phyloP scores from a whole-genome alignment of 53 echinoderm and acorn worm species.

The Pentamera pediparva region DNA sequence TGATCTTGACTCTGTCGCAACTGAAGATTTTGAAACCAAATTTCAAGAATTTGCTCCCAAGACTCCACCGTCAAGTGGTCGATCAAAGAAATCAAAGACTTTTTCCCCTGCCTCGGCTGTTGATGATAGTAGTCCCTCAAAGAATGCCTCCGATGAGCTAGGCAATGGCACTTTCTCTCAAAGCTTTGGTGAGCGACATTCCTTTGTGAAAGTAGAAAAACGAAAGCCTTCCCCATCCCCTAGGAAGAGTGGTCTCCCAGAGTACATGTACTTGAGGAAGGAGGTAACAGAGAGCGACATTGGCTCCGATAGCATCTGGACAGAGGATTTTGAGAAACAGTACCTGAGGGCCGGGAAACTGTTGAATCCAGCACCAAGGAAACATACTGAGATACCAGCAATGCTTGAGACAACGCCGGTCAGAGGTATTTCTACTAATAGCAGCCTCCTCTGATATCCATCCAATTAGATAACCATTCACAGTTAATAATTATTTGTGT shows the following conservation, averaged over 20 bases:
- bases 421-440: too few relatives aligned
- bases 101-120: not conserved
- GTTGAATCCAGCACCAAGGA: too few relatives aligned
- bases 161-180: not conserved
- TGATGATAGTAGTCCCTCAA: not conserved
- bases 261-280: conserved; percentile 79
- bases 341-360: conserved; percentile 56
- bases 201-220: conserved; percentile 16
- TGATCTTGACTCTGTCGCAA: conserved; percentile 79
- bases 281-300: conserved; percentile 71
- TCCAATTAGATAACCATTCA: too few relatives aligned
- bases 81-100: too few relatives aligned
- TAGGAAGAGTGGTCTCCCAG: conserved; percentile 64
- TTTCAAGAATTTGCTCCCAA: conserved; percentile 47
- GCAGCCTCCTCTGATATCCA: too few relatives aligned
- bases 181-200: not conserved
- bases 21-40: conserved; percentile 76
- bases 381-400: too few relatives aligned
- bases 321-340: conserved; percentile 77
- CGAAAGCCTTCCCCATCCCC: conserved; percentile 20
- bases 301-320: conserved; percentile 75
- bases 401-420: too few relatives aligned
- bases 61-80: not conserved
- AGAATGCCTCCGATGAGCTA: not conserved
- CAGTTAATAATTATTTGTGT: too few relatives aligned